Conservation (phyloP, 2,797 vertebrate genomes). For the Gymnocypris eckloni region DNA sequence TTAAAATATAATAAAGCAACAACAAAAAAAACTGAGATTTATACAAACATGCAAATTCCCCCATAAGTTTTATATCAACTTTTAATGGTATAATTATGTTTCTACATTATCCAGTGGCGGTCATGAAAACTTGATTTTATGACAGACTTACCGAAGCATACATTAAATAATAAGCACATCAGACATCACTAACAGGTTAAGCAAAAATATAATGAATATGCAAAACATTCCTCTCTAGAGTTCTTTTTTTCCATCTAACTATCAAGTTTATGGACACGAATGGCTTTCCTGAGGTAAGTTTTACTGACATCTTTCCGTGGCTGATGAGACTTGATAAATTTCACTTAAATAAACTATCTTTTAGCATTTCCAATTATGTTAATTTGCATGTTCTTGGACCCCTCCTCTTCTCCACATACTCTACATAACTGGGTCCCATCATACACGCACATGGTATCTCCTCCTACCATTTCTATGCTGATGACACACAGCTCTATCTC, state of each 20-base stretch:
- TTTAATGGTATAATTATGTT: background rate
- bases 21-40: background rate
- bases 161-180: background rate
- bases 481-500: too few relatives aligned
- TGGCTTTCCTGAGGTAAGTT: background rate
- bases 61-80: background rate
- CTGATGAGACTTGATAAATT: background rate
- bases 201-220: background rate
- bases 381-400: background rate
- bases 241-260: background rate
- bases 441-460: too few relatives aligned
- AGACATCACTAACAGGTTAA: background rate
- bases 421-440: too few relatives aligned
- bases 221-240: background rate
- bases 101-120: background rate
- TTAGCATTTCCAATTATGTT: background rate
- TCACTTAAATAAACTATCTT: background rate
- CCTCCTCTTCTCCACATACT: too few relatives aligned
- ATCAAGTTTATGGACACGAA: background rate
- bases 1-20: background rate
- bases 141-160: background rate
- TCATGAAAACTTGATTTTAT: background rate
- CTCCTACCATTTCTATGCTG: too few relatives aligned
- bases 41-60: background rate
- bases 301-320: background rate